Conservation (phyloP, 2,113 vertebrate species). For the Campylomormyrus numenius region DNA sequence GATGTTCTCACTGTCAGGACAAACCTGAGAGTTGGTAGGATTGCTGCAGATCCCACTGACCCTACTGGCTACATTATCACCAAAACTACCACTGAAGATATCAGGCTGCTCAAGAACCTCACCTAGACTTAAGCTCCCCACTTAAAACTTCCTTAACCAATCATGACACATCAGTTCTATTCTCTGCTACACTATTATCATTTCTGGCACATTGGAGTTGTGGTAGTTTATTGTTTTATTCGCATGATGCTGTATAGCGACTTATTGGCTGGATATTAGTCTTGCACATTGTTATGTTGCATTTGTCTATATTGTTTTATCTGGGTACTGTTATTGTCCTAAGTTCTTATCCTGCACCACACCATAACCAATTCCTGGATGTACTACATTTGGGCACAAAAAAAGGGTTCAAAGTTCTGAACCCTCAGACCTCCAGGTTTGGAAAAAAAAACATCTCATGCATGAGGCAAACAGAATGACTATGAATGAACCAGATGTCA, state of each 20-base stretch:
- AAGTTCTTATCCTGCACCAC: not conserved
- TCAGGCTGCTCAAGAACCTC: not conserved
- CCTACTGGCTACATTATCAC: not conserved
- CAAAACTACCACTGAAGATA: not conserved
- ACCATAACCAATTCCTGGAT: not conserved
- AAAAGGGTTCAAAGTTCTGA: not conserved
- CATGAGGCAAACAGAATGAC: not conserved
- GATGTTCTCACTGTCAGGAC: not conserved
- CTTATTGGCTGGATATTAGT: not conserved
- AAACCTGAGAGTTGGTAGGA: not conserved
- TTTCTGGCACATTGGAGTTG: not conserved
- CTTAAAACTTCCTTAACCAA: not conserved
- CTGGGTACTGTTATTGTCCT: not conserved
- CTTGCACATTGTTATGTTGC: not conserved
- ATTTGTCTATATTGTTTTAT: not conserved
- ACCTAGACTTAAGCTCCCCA: not conserved
- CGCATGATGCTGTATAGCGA: not conserved
- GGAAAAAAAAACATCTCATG: not conserved
- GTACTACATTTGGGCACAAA: not conserved
- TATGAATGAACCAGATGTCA: not conserved
- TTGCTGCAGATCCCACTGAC: not conserved
- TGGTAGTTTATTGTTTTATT: not conserved
- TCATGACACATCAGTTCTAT: not conserved
- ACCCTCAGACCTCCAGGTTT: not conserved
- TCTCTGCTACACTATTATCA: not conserved